Percentiles rank a stretch among this genome's conserved stretches.
phyloP scores from a whole-genome alignment of 2,797 vertebrate genomes.

The Synanceia verrucosa region DNA sequence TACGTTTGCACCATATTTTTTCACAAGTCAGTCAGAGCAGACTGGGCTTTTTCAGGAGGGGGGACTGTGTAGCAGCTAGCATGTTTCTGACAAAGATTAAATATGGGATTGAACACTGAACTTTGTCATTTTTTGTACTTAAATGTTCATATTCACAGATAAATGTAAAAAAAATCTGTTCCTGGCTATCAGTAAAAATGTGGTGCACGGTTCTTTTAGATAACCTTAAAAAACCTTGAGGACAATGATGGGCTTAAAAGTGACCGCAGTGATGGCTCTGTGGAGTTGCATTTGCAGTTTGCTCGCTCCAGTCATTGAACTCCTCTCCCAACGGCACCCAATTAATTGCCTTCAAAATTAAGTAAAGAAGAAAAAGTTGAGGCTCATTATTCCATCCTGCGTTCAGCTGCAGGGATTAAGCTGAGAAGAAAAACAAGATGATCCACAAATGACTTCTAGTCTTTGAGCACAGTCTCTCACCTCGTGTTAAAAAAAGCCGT shows the following conservation, averaged over 20 bases:
- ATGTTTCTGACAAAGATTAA: too few relatives aligned
- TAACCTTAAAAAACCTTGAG: background rate
- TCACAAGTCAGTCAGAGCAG: too few relatives aligned
- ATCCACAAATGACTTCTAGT: conserved; percentile 2
- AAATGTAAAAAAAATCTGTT: background rate
- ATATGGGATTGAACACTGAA: background rate
- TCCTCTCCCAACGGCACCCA: background rate
- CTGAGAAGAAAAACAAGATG: background rate
- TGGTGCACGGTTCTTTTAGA: too few relatives aligned
- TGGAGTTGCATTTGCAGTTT: conserved; percentile 10
- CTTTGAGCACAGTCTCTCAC: conserved; percentile 26
- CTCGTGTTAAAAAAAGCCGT: conserved; percentile 26
- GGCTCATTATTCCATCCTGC: conserved; percentile 7
- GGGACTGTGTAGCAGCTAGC: too few relatives aligned
- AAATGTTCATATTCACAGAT: background rate
- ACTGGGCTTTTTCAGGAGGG: too few relatives aligned
- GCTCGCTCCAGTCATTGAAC: conserved; percentile 2
- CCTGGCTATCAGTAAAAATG: background rate
- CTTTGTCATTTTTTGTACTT: background rate
- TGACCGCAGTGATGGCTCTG: conserved; percentile 5
- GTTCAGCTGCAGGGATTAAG: background rate
- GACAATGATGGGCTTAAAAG: background rate
- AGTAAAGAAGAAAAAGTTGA: conserved; percentile 16
- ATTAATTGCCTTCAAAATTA: conserved; percentile 4
- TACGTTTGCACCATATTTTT: too few relatives aligned